Evolutionary conservation across 1,140 invertebrate species (phyloP), one percentile per base, ranked within the genome.

Genomic region (Mya arenaria): DNA sequence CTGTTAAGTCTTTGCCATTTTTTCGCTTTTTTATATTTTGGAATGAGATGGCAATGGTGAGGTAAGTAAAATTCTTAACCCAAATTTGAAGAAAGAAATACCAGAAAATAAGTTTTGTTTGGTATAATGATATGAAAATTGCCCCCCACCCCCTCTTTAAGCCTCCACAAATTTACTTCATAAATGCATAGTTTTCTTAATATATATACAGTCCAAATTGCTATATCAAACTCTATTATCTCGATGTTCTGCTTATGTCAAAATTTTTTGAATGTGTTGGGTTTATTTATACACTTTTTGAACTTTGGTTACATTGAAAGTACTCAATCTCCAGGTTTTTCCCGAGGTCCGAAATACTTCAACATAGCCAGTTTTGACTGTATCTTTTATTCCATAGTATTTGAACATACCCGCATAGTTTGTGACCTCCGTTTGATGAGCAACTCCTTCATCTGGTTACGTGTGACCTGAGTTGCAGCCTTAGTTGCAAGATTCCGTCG

Each of bases 391-490:
- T 19, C 19, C 41, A 44, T 44, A 19, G 19, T 19, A 10, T 44
- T 10, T 10, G 10, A 44, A 44, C 41, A 44, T 10, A 44, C 41
- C 41, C 19, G 10, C 41, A 44, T 44, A 19, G 10, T 10, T 44
- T 44, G 10, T 10, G 41, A n/a, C 13, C 34, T 65, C 62, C 36
- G 25, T 34, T 37, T 78, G 4, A 66, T 32, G 28, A 68, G 1
- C 32, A 79, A 37, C 17, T 48, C 32, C 37, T 68, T 52, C 44
- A 79, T 13, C 10, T 48, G 63, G 5, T 37, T 55, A 39, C 75
- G 55, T n/a, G 37, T 3, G 15, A 79, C 28, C 39, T 39, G n/a
- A 17, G 75, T 63, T 25, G 75, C 75, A 3, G 75, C 75, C 17
- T 56, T 63, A 19, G 25, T 68, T 3, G 68, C 28, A 13, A 30